A percentile compares a stretch with the other conserved stretches of the same genome.
phyloP scores from a whole-genome alignment of 2,113 vertebrate species.

The Zosterops hypoxanthus region DNA sequence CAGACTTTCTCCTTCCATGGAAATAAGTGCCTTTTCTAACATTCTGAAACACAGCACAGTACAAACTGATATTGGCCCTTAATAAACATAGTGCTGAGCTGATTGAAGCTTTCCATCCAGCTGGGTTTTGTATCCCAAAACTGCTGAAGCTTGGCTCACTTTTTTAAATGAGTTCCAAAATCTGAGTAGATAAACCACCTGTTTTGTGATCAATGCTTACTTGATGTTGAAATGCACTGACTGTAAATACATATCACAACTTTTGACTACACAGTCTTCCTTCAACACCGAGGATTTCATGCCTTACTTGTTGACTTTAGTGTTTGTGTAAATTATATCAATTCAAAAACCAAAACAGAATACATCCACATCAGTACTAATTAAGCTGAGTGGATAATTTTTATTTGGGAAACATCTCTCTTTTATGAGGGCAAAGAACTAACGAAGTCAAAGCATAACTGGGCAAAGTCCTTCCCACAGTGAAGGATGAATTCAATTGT shows the following conservation, averaged over 20 bases:
- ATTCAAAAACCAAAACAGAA: background rate
- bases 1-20: background rate
- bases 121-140: background rate
- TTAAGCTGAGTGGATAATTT: fast-evolving
- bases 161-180: background rate
- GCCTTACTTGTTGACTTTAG: background rate
- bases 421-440: background rate
- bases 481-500: background rate
- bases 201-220: background rate
- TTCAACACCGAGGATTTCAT: background rate
- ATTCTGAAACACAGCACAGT: background rate
- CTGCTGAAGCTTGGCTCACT: background rate
- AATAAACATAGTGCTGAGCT: background rate
- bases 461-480: background rate
- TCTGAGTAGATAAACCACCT: background rate
- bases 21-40: background rate
- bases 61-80: background rate
- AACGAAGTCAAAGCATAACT: background rate
- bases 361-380: background rate
- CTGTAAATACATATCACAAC: background rate
- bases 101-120: background rate
- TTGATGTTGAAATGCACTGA: background rate
- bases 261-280: background rate
- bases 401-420: background rate
- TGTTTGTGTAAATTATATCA: background rate